Base-by-base conservation (phyloP, 2,797 vertebrate species). In the Notamacropus eugenii region DNA sequence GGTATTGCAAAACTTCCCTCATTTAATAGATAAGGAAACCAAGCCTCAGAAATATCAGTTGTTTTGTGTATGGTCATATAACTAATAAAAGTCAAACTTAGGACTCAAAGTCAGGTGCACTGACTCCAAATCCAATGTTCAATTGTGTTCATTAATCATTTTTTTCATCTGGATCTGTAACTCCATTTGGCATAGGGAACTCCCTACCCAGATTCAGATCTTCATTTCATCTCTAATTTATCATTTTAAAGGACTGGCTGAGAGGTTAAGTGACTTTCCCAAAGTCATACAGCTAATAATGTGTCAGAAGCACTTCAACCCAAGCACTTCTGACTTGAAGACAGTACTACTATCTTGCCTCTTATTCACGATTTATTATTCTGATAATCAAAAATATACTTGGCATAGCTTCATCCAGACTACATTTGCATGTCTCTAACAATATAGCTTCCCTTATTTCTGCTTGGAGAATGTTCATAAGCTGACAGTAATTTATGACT, bases 331-430 rank as follows among this genome's bases (percentile, higher is more conserved):
- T 87, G 40, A 87, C 22, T 87, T 1, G 24, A 46, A 50, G 74
- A 87, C 40, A 87, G 40, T 87, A 50, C 40, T 87, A 87, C 74
- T 50, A 87, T 11, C 74, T 40, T 87, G 40, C 22, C 22, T 87
- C 24, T 87, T 40, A 87, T 50, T 97, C 57, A 93, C 91, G 95
- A 94, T 95, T 94, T 93, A 92, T 54, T 92, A 95, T 50, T 91
- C 96, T 96, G 94, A 92, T 95, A 93, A 56, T 91, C 58, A 56
- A 54, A 93, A 54, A 82, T 94, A n/a, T 92, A 91, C 93, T 52
- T n/a, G 58, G 95, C 90, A 55, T 87, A 92, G 55, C 54, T 93
- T 97, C 55, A 90, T 54, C 56, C 40, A 91, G 90, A 82, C 55
- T 74, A 55, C n/a, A 87, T 95, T 94, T 67, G 92, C 96, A 93